phyloP scores from a whole-genome alignment of 2,113 vertebrate species.

The Eleginops maclovinus region DNA sequence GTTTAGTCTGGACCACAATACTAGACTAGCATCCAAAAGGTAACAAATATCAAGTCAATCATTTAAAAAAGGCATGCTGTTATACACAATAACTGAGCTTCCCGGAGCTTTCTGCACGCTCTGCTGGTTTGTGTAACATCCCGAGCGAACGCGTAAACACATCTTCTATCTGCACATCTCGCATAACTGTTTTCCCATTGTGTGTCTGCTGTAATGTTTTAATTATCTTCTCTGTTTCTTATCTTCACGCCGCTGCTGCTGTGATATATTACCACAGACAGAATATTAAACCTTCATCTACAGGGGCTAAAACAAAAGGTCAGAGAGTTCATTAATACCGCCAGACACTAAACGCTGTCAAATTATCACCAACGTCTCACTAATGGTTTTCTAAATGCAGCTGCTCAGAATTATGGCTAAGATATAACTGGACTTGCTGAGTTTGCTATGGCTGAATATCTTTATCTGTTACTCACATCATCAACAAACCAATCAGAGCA shows the following conservation, averaged over 20 bases:
- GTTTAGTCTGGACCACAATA: too few species aligned
- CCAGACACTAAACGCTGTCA: conserved; percentile 14
- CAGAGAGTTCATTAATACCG: neutral
- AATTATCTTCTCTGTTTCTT: conserved; percentile 30
- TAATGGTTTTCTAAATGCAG: neutral
- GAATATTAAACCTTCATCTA: conserved; percentile 43
- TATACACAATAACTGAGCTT: neutral
- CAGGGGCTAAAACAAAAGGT: conserved; percentile 33
- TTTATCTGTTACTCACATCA: too few species aligned
- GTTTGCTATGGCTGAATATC: too few species aligned
- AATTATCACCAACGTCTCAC: conserved; percentile 7
- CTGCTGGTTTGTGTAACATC: conserved; percentile 6
- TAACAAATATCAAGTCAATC: too few species aligned
- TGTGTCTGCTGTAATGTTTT: conserved; percentile 1
- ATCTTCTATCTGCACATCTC: conserved; percentile 1
- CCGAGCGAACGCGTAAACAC: neutral
- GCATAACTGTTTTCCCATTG: neutral
- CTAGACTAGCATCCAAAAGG: too few species aligned
- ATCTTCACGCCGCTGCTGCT: neutral
- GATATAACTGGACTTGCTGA: neutral
- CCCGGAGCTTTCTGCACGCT: neutral
- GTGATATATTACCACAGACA: conserved; percentile 13
- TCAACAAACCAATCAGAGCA: too few species aligned
- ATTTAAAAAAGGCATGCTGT: too few species aligned
- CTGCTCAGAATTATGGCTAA: too few species aligned